These are phyloP conservation scores for Anguilla megastoma DNA, from an alignment of 2,797 vertebrate species.

Conservation along the genomic window DNA sequence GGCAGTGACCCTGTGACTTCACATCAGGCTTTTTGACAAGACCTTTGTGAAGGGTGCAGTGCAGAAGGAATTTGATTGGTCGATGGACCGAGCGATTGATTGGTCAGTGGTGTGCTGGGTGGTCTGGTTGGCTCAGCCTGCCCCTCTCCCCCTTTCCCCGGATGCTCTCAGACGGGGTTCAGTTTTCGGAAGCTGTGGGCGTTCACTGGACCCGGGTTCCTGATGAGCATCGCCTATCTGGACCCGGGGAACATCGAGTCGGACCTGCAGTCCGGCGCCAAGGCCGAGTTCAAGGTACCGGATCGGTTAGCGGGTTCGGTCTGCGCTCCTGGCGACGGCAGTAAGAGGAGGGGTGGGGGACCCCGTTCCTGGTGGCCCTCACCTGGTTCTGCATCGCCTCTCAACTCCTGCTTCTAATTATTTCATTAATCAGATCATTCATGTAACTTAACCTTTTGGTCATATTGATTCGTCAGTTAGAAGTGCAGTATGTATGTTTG, in stretches of 20 bases:
- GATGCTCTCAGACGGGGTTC: slow-evolving; percentile 70
- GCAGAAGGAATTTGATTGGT: neutral
- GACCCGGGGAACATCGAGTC: slow-evolving; percentile 81
- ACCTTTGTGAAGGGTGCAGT: neutral
- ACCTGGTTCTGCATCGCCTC: too few relatives aligned
- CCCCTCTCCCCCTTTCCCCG: neutral
- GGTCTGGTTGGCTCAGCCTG: neutral
- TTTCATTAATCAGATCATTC: too few relatives aligned
- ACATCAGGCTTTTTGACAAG: neutral
- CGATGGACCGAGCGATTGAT: neutral
- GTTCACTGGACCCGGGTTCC: slow-evolving; percentile 90
- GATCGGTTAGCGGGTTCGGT: neutral
- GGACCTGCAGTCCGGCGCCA: slow-evolving; percentile 78
- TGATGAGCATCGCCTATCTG: slow-evolving; percentile 83
- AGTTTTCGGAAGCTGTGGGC: slow-evolving; percentile 98
- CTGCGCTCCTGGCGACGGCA: too few relatives aligned
- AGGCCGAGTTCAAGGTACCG: slow-evolving; percentile 78
- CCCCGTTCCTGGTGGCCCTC: too few relatives aligned
- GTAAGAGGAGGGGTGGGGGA: neutral
- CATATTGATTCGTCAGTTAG: too few relatives aligned
- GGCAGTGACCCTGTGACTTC: neutral
- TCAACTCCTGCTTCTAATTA: too few relatives aligned
- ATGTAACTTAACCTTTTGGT: too few relatives aligned
- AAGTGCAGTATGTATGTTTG: too few relatives aligned
- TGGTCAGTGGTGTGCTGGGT: neutral